A percentile compares a stretch with the other conserved stretches of the same genome.
Evolutionary conservation across 2,797 vertebrate genomes (phyloP).

Genomic region (Cyclopterus lumpus): DNA sequence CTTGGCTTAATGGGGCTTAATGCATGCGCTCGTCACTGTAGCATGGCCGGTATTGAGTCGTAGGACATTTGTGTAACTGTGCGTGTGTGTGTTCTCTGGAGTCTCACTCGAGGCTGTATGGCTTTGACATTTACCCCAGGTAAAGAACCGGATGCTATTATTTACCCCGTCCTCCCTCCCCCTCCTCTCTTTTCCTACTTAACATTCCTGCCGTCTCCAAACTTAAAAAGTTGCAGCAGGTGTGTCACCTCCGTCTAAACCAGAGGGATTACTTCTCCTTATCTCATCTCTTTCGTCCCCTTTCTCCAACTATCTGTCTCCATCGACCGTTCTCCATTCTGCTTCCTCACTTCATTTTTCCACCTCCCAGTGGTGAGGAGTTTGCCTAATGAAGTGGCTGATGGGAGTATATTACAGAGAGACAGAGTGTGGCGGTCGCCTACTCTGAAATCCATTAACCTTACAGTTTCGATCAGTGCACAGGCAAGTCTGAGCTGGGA

Average conservation of each 20-base stretch:
- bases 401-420: constrained; percentile 82
- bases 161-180: constrained; percentile 45
- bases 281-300: constrained; percentile 47
- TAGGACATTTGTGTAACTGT: constrained; percentile 65
- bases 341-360: constrained; percentile 74
- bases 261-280: constrained; percentile 49
- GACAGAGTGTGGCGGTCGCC: constrained; percentile 76
- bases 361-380: constrained; percentile 71
- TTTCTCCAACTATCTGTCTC: constrained; percentile 63
- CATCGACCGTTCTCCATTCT: constrained; percentile 55
- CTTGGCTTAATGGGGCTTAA: constrained; percentile 75
- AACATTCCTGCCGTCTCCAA: constrained; percentile 17
- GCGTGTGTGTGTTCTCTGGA: constrained; percentile 61
- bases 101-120: constrained; percentile 50
- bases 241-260: constrained; percentile 52
- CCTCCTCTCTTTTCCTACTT: constrained; percentile 23
- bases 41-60: constrained; percentile 63
- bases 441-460: constrained; percentile 84
- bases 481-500: constrained; percentile 67
- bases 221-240: constrained; percentile 35
- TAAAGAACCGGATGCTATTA: constrained; percentile 74
- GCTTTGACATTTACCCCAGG: constrained; percentile 77
- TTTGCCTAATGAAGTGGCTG: constrained; percentile 81
- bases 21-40: constrained; percentile 75
- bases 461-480: constrained; percentile 77